Conservation (phyloP, 2,888 invertebrate species). For the Hirtodrosophila cameraria region DNA sequence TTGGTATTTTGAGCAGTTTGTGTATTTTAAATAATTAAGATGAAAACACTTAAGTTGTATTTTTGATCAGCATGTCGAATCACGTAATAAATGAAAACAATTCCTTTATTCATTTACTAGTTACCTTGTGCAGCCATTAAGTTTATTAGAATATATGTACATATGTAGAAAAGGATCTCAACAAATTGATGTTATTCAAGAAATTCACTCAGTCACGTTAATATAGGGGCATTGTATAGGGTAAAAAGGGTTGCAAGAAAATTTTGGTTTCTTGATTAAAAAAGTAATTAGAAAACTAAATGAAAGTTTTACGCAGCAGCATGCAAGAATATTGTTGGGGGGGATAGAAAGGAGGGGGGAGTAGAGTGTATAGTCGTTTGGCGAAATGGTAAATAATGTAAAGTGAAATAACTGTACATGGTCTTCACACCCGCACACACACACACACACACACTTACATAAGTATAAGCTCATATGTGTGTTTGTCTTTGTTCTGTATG, state of each 20-base stretch:
- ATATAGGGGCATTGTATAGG: conserved; percentile 9
- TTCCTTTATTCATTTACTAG: background rate
- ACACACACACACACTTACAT: conserved; percentile 5
- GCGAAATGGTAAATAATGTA: conserved; percentile 76
- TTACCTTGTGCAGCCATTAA: too few relatives aligned
- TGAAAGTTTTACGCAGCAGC: conserved; percentile 77
- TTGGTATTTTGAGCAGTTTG: too few relatives aligned
- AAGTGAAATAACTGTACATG: conserved; percentile 79
- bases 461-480: conserved; percentile 39
- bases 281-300: conserved; percentile 80
- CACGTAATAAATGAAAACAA: too few relatives aligned
- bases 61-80: too few relatives aligned
- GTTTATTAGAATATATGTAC: too few relatives aligned
- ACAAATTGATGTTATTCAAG: conserved; percentile 14
- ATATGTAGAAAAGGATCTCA: too few relatives aligned
- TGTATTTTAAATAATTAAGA: too few relatives aligned
- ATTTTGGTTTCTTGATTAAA: conserved; percentile 78
- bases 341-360: background rate
- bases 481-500: conserved; percentile 59
- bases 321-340: background rate
- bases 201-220: conserved; percentile 24
- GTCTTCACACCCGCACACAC: conserved; percentile 40
- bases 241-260: conserved; percentile 53
- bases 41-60: too few relatives aligned
- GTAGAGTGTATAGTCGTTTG: conserved; percentile 54